Conservation (phyloP, 2,888 invertebrate genomes). For the Chrysotoxum bicinctum region DNA sequence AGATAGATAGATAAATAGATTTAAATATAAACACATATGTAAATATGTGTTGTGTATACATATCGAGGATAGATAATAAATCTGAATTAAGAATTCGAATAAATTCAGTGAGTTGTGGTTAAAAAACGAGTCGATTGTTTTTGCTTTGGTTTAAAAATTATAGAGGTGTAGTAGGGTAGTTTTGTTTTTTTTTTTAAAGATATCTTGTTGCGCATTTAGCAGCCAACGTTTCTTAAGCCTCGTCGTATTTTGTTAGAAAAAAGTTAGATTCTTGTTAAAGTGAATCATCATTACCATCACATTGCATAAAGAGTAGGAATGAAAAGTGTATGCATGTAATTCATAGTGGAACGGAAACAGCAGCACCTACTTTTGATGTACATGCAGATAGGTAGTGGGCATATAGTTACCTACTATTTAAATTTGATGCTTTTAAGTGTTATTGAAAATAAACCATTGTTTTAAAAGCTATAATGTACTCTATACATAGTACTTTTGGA, state of each 20-base stretch:
- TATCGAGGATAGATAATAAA: slow-evolving; percentile 45
- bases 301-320: neutral
- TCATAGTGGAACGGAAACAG: neutral
- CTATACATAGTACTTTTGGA: too few species aligned
- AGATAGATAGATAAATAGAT: slow-evolving; percentile 2
- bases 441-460: too few species aligned
- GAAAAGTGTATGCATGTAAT: neutral
- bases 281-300: neutral
- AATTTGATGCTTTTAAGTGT: neutral
- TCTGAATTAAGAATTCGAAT: slow-evolving; percentile 55
- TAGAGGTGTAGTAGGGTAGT: too few species aligned
- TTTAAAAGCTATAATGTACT: too few species aligned
- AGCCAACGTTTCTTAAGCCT: neutral
- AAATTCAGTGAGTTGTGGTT: slow-evolving; percentile 26
- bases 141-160: neutral
- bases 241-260: neutral
- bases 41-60: slow-evolving; percentile 29
- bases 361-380: neutral
- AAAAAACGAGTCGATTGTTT: neutral
- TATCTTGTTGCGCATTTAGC: slow-evolving; percentile 12
- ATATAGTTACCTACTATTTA: too few species aligned
- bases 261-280: neutral
- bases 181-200: neutral
- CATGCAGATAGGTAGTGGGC: neutral
- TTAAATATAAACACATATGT: neutral